A percentile compares a stretch with the other conserved stretches of the same genome.
phyloP scores from a whole-genome alignment of 92 coral and sea anemone genomes.

The Scolanthus callimorphus region DNA sequence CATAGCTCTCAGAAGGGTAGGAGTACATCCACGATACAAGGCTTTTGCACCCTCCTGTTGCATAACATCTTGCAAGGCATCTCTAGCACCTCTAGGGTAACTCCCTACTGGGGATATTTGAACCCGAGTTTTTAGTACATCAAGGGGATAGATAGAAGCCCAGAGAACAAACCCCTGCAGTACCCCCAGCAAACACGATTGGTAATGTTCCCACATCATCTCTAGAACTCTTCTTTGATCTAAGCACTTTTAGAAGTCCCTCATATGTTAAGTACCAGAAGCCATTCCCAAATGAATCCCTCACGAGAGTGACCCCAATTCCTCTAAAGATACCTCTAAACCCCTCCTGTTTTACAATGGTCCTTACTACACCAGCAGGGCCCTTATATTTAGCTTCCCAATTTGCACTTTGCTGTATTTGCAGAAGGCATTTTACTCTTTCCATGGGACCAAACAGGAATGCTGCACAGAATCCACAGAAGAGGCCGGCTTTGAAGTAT shows the following conservation, averaged over 20 bases:
- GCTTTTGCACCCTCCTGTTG: conserved; percentile 66
- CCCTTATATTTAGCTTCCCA: conserved; percentile 37
- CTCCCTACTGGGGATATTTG: conserved; percentile 80
- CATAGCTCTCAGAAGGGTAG: conserved; percentile 67
- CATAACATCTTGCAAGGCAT: conserved; percentile 52
- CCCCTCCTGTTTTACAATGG: conserved; percentile 47
- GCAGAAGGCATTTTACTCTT: conserved; percentile 76
- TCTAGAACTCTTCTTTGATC: conserved; percentile 57
- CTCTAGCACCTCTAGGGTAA: conserved; percentile 73
- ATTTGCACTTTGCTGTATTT: conserved; percentile 50
- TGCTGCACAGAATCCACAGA: conserved; percentile 45
- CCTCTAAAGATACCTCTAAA: conserved; percentile 76
- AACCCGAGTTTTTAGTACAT: conserved; percentile 67
- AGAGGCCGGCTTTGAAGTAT: conserved; percentile 61
- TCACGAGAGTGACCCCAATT: conserved; percentile 36
- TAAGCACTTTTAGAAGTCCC: conserved; percentile 35
- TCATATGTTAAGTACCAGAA: conserved; percentile 79
- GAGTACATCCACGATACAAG: conserved; percentile 64
- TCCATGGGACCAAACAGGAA: conserved; percentile 61
- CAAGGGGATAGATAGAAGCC: conserved; percentile 63
- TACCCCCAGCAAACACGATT: conserved; percentile 74
- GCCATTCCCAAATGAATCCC: conserved; percentile 58
- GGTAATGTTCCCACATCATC: conserved; percentile 61
- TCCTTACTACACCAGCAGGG: conserved; percentile 41
- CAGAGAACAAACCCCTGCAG: conserved; percentile 74